Evolutionary conservation across 2,888 invertebrate species (phyloP).

Genomic region (Neoascia interrupta): DNA sequence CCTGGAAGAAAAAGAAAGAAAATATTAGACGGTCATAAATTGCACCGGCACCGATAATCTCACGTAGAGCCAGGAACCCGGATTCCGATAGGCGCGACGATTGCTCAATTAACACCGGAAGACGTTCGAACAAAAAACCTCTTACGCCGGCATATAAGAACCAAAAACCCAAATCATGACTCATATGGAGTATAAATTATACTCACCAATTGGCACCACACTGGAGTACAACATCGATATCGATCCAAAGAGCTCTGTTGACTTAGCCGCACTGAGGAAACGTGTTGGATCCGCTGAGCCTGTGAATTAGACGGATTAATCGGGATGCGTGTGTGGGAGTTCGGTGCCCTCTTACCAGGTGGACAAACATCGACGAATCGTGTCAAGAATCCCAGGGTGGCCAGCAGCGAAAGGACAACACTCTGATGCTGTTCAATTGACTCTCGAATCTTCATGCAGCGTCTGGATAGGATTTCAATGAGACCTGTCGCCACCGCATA

Average conservation of each 20-base stretch:
- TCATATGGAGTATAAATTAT: too few relatives aligned
- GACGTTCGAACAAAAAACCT: conserved; percentile 10
- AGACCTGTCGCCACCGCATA: conserved; percentile 89
- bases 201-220: conserved; percentile 79
- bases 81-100: conserved; percentile 50
- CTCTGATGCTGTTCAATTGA: conserved; percentile 81
- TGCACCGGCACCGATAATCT: conserved; percentile 46
- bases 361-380: conserved; percentile 79
- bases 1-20: conserved; percentile 3
- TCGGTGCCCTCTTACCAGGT: conserved; percentile 74
- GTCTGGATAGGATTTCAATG: conserved; percentile 87
- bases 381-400: conserved; percentile 79
- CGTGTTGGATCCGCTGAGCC: conserved; percentile 78
- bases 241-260: conserved; percentile 79
- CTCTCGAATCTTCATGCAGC: conserved; percentile 85
- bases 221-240: conserved; percentile 78
- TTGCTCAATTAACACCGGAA: conserved; percentile 68
- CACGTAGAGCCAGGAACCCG: conserved; percentile 38
- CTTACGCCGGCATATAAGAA: not conserved
- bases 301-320: conserved; percentile 70
- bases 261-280: conserved; percentile 77
- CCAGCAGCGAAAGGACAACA: conserved; percentile 78
- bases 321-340: conserved; percentile 30
- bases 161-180: conserved; percentile 33
- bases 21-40: conserved; percentile 52